These are phyloP conservation scores for Carcina quercana DNA, from an alignment of 2,888 invertebrate genomes.

Conservation along the genomic window DNA sequence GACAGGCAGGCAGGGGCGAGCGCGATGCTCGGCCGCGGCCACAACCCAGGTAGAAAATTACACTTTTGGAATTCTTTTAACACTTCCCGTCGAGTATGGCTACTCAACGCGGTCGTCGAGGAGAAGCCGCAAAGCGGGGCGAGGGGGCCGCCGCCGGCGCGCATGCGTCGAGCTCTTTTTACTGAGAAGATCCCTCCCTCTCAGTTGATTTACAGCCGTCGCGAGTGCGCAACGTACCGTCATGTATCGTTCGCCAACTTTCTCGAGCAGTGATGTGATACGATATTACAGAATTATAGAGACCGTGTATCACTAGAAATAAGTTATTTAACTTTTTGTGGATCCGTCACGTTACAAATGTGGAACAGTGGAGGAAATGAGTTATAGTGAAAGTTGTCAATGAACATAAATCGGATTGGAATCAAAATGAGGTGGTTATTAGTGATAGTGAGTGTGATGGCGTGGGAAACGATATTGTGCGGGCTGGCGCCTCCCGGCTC, in stretches of 20 bases:
- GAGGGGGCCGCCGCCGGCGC: constrained; percentile 52
- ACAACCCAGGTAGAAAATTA: constrained; percentile 69
- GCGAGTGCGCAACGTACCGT: constrained; percentile 69
- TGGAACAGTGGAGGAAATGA: constrained; percentile 34
- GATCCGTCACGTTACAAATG: constrained; percentile 21
- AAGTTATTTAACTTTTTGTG: constrained; percentile 31
- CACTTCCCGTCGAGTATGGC: constrained; percentile 59
- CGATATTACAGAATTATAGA: constrained; percentile 55
- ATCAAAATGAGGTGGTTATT: constrained; percentile 66
- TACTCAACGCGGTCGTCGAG: constrained; percentile 56
- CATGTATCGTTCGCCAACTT: constrained; percentile 76
- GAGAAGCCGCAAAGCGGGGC: constrained; percentile 71
- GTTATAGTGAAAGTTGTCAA: constrained; percentile 38
- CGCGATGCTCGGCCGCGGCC: constrained; percentile 52
- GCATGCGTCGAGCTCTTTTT: constrained; percentile 64
- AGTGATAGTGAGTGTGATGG: constrained; percentile 61
- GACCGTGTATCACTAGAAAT: constrained; percentile 32
- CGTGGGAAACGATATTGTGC: constrained; percentile 54
- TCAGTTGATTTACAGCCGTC: constrained; percentile 62
- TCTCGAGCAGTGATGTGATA: constrained; percentile 73
- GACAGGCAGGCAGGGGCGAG: constrained; percentile 55
- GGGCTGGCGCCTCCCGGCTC: constrained; percentile 71
- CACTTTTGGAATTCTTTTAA: constrained; percentile 70
- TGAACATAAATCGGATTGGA: constrained; percentile 35
- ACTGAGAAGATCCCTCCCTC: constrained; percentile 61